Base-by-base conservation (phyloP, 2,113 vertebrate genomes). In the Passer domesticus region DNA sequence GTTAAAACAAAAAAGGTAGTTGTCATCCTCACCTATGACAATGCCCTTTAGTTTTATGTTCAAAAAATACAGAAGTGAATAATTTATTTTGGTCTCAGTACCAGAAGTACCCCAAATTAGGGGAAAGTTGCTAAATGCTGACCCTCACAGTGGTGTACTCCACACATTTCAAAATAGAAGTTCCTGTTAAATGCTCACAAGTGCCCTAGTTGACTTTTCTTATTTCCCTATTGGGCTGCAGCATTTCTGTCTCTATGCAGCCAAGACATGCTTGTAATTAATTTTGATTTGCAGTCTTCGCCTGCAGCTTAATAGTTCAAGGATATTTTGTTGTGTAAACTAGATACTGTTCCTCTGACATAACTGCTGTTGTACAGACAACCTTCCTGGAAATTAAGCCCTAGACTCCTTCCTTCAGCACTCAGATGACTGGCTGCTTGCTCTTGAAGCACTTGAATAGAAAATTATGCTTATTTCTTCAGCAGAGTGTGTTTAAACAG, bases 321-420 rank as follows among this genome's bases (percentile, higher is more conserved):
- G 84, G 82, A 24, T 95, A 83, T 91, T 95, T 91, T 92, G 70
- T 73, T 90, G 50, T 88, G 63, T 86, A 79, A 95, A 91, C 75
- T 80, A 77, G 33, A 62, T 63, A 41, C 8, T 91, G 82, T 47
- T 88, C 41, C 31, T 84, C 28, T 77, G 70, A 74, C 70, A 76
- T 37, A 87, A 43, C 53, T 91, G 46, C 84, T 73, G 39, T 62
- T 73, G 13, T 24, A 62, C 21, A 62, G 81, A 75, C 25, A 80
- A 2, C 50, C 43, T 39, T 56, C 37, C 55, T 74, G 24, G 39
- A 89, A 92, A 80, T 80, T 53, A 86, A 46, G 55, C 59, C 52
- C 84, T 43, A 58, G 52, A 60, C 22, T 49, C 22, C 31, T 83
- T 87, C 39, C 77, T 91, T 85, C n/a, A 66, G 31, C 37, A 33